These are phyloP conservation scores for Eulacestoma nigropectus DNA, from an alignment of 2,113 vertebrate species.

Conservation along the genomic window DNA sequence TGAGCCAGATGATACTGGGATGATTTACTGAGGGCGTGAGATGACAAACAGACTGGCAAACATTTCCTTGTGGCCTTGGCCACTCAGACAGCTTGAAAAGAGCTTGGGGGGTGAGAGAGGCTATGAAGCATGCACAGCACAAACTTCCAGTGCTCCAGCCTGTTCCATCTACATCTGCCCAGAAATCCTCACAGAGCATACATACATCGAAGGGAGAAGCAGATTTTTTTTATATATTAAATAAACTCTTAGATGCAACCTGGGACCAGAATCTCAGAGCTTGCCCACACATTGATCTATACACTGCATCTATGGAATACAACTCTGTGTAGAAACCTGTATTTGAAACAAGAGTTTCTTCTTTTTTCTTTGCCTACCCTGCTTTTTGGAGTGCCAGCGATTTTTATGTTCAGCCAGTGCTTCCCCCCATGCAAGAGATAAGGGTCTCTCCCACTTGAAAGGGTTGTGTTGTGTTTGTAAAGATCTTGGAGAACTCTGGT, in stretches of 20 bases:
- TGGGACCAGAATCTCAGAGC: neutral
- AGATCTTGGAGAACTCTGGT: neutral
- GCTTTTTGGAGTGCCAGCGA: neutral
- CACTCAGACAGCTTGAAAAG: neutral
- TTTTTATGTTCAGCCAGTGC: neutral
- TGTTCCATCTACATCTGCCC: neutral
- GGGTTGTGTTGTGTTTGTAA: neutral
- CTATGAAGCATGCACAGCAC: neutral
- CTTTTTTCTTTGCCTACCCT: neutral
- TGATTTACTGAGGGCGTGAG: slow-evolving; percentile 3
- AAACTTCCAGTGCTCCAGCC: neutral
- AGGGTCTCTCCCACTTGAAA: neutral
- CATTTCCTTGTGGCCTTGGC: neutral
- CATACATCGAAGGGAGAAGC: neutral
- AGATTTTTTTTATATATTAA: neutral
- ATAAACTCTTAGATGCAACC: neutral
- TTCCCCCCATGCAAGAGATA: rapidly evolving
- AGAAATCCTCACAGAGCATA: neutral
- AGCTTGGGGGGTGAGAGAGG: neutral
- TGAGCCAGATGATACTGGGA: neutral
- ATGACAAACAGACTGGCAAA: slow-evolving; percentile 1
- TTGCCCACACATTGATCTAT: neutral
- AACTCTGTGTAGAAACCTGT: neutral
- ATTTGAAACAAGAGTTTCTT: neutral
- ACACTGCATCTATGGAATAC: neutral